Conservation (phyloP, 2,113 vertebrate species). For the Microtus ochrogaster region DNA sequence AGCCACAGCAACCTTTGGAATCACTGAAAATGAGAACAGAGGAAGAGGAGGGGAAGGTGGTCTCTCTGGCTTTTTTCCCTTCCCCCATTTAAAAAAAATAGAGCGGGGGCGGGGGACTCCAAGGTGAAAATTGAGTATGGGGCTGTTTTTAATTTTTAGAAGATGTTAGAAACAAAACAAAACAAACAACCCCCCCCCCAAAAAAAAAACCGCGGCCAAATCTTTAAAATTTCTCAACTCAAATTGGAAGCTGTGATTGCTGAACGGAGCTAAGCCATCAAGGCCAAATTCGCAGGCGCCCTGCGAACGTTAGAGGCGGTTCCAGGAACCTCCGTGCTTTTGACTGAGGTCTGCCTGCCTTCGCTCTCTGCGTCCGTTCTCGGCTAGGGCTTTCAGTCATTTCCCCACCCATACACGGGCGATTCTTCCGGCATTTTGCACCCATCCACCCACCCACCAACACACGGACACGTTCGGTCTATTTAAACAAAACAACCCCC, state of each 20-base stretch:
- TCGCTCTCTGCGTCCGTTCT: slow-evolving; percentile 83
- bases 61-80: neutral
- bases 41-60: neutral
- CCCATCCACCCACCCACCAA: neutral
- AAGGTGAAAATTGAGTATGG: slow-evolving; percentile 70
- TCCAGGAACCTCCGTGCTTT: slow-evolving; percentile 9
- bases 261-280: slow-evolving; percentile 56
- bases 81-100: neutral
- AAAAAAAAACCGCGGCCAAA: neutral
- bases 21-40: slow-evolving; percentile 55
- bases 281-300: slow-evolving; percentile 53
- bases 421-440: slow-evolving; percentile 69
- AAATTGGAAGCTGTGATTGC: neutral
- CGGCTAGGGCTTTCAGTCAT: slow-evolving; percentile 78
- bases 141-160: slow-evolving; percentile 77
- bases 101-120: neutral
- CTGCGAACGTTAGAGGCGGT: slow-evolving; percentile 50
- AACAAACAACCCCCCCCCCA: neutral
- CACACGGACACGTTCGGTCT: neutral
- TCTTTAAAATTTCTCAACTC: slow-evolving; percentile 58
- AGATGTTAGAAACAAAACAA: neutral
- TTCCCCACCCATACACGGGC: slow-evolving; percentile 70
- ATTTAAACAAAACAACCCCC: slow-evolving; percentile 78
- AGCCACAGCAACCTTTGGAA: slow-evolving; percentile 81
- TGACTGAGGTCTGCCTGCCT: slow-evolving; percentile 31